A percentile compares a stretch with the other conserved stretches of the same genome.
These are phyloP conservation scores for Galerucella nymphaeae DNA, from an alignment of 2,888 invertebrate genomes.

Conservation along the genomic window DNA sequence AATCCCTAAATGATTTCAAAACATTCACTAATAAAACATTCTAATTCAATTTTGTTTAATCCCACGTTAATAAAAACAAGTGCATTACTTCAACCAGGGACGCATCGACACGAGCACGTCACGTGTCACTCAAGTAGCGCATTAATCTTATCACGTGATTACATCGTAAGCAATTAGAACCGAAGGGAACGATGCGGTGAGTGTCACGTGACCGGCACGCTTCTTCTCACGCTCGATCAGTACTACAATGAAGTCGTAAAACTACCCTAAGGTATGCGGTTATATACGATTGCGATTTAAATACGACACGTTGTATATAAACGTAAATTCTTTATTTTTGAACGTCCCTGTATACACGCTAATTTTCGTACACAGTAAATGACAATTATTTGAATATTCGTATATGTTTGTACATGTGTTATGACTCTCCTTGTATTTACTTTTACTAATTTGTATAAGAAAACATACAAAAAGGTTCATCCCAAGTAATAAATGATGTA, in stretches of 20 bases:
- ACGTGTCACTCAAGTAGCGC: constrained; percentile 61
- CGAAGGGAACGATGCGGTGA: constrained; percentile 55
- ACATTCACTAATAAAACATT: not conserved
- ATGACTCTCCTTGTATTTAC: no score
- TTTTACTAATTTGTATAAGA: no score
- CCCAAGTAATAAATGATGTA: constrained; percentile 57
- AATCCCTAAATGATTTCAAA: not conserved
- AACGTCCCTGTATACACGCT: no score
- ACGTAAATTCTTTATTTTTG: no score
- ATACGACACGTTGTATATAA: no score
- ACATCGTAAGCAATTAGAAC: constrained; percentile 61
- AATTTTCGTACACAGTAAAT: no score
- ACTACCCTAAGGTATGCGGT: not conserved
- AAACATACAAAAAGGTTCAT: constrained; percentile 14
- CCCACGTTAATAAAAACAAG: constrained; percentile 10
- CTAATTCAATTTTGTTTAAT: constrained; percentile 7
- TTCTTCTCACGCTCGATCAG: constrained; percentile 44
- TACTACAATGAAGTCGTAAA: not conserved
- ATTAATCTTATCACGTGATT: constrained; percentile 64
- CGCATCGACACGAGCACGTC: constrained; percentile 39
- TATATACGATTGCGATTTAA: not conserved
- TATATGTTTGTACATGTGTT: no score
- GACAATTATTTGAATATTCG: no score
- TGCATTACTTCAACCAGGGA: constrained; percentile 13
- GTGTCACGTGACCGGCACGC: constrained; percentile 54